Evolutionary conservation across 2,888 invertebrate species (phyloP).

Genomic region (Augochlorella aurata): DNA sequence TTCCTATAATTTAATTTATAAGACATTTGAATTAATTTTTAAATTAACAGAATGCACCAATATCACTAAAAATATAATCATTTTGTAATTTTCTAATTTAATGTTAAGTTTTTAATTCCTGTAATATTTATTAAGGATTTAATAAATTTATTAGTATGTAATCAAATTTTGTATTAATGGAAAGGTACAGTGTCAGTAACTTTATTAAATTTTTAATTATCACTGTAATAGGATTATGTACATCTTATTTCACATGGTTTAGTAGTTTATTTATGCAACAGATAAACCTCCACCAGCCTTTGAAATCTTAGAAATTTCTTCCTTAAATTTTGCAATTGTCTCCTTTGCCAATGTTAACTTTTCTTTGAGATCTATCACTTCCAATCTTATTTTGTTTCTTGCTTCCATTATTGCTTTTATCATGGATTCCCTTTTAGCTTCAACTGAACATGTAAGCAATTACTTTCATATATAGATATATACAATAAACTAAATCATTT

Average conservation of each 20-base stretch:
- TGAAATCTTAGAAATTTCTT: constrained; percentile 86
- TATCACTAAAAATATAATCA: not conserved
- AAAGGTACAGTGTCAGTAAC: not conserved
- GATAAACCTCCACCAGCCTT: constrained; percentile 74
- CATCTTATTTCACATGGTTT: constrained; percentile 2
- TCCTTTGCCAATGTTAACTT: constrained; percentile 92
- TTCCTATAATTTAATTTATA: not conserved
- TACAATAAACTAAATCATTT: not conserved
- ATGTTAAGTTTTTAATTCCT: not conserved
- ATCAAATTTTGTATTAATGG: not conserved
- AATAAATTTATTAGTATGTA: not conserved
- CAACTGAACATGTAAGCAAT: constrained; percentile 85
- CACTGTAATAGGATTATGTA: constrained; percentile 31
- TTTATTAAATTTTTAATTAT: constrained; percentile 1
- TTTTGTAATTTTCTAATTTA: not conserved
- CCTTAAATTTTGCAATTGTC: constrained; percentile 91
- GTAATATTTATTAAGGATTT: not conserved
- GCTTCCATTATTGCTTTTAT: constrained; percentile 89
- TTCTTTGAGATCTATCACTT: constrained; percentile 93
- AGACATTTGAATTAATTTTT: not conserved
- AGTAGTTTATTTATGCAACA: constrained; percentile 53
- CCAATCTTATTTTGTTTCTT: constrained; percentile 90
- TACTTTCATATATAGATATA: not conserved
- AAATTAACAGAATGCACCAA: not conserved
- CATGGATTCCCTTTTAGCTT: constrained; percentile 92